These are phyloP conservation scores for Lithobates sylvaticus DNA, from an alignment of 2,797 vertebrate genomes.

Conservation along the genomic window DNA sequence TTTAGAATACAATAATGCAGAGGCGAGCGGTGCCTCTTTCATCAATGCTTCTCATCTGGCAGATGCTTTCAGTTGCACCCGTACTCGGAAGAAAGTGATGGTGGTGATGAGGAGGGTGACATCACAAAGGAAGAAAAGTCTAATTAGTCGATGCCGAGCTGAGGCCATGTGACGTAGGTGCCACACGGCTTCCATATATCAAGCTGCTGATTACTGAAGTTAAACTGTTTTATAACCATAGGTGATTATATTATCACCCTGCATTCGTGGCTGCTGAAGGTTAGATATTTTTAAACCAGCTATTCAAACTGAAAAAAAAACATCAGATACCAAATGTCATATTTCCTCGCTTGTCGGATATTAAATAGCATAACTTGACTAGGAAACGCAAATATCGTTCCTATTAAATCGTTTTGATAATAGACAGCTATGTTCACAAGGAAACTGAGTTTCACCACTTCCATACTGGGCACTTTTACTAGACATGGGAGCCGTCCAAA, in stretches of 20 bases:
- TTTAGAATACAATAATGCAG: constrained; percentile 50
- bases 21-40: constrained; percentile 39
- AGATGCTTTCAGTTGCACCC: constrained; percentile 33
- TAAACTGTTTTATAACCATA: not conserved
- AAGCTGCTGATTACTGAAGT: not conserved
- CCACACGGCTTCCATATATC: not conserved
- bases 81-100: not conserved
- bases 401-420: no score
- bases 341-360: no score
- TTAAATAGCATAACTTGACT: no score
- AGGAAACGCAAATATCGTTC: no score
- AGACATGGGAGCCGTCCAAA: no score
- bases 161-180: not conserved
- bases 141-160: not conserved
- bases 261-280: not conserved
- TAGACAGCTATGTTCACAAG: no score
- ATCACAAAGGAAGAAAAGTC: constrained; percentile 23
- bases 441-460: no score
- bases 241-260: not conserved
- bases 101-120: constrained; percentile 17
- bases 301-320: no score
- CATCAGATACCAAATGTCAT: no score
- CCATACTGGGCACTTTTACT: no score
- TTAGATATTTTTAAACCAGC: no score
- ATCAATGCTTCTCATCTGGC: constrained; percentile 56